Conservation (phyloP, 2,888 invertebrate species). For the Ormia ochracea region DNA sequence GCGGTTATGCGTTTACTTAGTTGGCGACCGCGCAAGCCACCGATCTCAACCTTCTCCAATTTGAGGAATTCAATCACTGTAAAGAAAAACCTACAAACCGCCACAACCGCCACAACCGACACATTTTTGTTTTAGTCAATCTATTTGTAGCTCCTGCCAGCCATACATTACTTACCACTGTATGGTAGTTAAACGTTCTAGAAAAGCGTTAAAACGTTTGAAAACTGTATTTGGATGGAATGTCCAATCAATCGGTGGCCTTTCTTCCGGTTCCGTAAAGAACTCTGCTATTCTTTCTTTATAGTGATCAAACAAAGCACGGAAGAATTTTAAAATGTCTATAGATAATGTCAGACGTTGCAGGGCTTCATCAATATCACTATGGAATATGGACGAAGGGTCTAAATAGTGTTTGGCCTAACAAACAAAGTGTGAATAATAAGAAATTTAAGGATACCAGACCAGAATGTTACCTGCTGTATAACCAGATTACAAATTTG, state of each 20-base stretch:
- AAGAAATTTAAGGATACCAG: neutral
- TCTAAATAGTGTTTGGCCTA: constrained; percentile 93
- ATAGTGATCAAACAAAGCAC: constrained; percentile 83
- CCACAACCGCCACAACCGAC: neutral
- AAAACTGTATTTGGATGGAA: constrained; percentile 91
- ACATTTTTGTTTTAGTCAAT: neutral
- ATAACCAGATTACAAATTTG: constrained; percentile 95
- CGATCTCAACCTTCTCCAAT: constrained; percentile 95
- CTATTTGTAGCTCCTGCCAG: neutral
- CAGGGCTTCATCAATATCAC: constrained; percentile 95
- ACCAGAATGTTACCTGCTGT: constrained; percentile 81
- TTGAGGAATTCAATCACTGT: constrained; percentile 95
- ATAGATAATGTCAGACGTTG: constrained; percentile 86
- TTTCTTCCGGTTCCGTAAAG: constrained; percentile 80
- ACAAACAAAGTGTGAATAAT: constrained; percentile 58
- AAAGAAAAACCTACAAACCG: constrained; percentile 84
- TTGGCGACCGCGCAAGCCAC: constrained; percentile 89
- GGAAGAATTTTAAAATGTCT: constrained; percentile 81
- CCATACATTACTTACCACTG: constrained; percentile 76
- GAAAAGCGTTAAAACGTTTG: constrained; percentile 85
- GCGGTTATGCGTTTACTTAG: constrained; percentile 86
- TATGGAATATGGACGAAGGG: constrained; percentile 94
- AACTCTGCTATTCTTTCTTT: constrained; percentile 83
- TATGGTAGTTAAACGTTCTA: constrained; percentile 86
- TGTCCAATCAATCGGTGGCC: constrained; percentile 81